Evolutionary conservation across 2,797 vertebrate species (phyloP), one percentile per base, ranked within the genome.

Genomic region (Melanotaenia trifasciata): DNA sequence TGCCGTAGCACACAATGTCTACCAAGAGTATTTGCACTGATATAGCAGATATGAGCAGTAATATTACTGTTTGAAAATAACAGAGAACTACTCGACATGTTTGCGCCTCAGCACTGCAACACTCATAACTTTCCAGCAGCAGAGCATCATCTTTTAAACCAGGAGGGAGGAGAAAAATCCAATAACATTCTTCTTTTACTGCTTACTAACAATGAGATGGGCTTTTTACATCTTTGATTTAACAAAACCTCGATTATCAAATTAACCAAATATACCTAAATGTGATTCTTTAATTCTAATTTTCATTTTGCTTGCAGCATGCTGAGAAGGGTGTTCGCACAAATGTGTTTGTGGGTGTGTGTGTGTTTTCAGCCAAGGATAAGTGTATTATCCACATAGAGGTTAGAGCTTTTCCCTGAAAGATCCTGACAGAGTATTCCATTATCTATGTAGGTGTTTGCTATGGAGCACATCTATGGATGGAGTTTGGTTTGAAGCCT

Each of bases 201-300:
- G 76, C 80, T 80, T 89, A 82, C 80, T 81, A 77, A 83, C 87
- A 83, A 76, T 58, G 67, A 85, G 74, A 73, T 77, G 65, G 65
- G 53, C 81, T 87, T 87, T 91, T 89, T 83, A 84, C 86, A 78
- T 81, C 83, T 84, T 78, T 83, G 79, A 87, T 90, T 89, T 87
- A 80, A 85, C 77, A 91, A 84, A 30, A 90, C 93, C 85, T 83
- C 82, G 83, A 84, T 93, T 86, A 90, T 84, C 69, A 83, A 83
- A 89, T 72, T 74, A 80, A 67, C 67, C 72, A 66, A 84, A 86
- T 81, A 84, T 72, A 70, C 70, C 72, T 79, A 76, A 88, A 83
- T 6, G 26, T 24, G 63, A 64, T 67, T 64, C 69, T 70, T 87
- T 85, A 72, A 76, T 76, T 74, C 58, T 64, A 80, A 20, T 45